phyloP scores from a whole-genome alignment of 2,888 invertebrate species.

The Lasioglossum malachurum region DNA sequence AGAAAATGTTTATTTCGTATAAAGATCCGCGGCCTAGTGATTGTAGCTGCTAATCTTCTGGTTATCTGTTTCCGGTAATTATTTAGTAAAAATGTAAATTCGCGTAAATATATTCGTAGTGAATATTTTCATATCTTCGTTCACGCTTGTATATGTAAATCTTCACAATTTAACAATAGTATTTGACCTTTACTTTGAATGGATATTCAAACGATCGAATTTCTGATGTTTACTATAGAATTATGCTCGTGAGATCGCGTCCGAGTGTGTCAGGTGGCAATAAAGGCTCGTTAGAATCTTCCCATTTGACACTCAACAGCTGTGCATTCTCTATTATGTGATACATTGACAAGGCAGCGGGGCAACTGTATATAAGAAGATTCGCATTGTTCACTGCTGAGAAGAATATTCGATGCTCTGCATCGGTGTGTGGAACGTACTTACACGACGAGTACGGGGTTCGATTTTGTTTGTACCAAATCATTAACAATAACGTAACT shows the following conservation, averaged over 20 bases:
- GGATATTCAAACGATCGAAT: background rate
- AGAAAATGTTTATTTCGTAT: background rate
- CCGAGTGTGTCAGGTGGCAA: conserved; percentile 58
- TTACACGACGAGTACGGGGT: background rate
- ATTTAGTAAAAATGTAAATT: background rate
- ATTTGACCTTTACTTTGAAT: background rate
- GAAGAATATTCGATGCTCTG: conserved; percentile 7
- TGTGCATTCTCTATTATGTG: conserved; percentile 54
- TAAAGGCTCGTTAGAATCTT: conserved; percentile 59
- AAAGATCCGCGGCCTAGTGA: background rate
- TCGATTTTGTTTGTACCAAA: background rate
- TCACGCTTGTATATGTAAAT: background rate
- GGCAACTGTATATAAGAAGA: background rate
- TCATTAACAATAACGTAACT: background rate
- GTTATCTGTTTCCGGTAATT: background rate
- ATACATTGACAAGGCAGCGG: conserved; percentile 23
- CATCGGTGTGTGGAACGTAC: background rate
- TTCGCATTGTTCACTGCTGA: conserved; percentile 18
- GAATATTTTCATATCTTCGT: background rate
- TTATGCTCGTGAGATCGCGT: conserved; percentile 1
- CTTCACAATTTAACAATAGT: background rate
- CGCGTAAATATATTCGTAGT: background rate
- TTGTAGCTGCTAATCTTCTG: background rate
- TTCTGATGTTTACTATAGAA: conserved; percentile 27
- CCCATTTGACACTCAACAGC: conserved; percentile 55